Evolutionary conservation across 1,140 invertebrate genomes (phyloP), one percentile per base, ranked within the genome.

Genomic region (Uloborus diversus): DNA sequence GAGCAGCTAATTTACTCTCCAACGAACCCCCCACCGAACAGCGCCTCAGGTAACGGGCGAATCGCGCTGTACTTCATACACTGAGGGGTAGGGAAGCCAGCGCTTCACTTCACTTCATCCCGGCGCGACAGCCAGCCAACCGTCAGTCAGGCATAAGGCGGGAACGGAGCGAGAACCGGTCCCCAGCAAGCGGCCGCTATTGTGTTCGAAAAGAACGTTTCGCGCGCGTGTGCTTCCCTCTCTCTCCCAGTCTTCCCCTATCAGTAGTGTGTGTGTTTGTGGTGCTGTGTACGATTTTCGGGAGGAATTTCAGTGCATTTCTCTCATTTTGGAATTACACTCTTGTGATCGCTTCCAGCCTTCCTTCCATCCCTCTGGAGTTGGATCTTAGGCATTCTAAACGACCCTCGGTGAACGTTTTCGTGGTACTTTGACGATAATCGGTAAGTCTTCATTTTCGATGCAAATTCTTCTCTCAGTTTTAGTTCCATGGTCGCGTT

Each of bases 151-250:
- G 11, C 56, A 28, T 25, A 59, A 59, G 56, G 56, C 56, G 56
- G 56, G 56, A 59, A 59, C 32, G n/a, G n/a, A n/a, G n/a, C n/a
- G n/a, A 59, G 56, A 59, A 59, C 56, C 56, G 56, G 56, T 59
- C 56, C 11, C 1, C 3, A 59, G 56, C n/a, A 59, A 59, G 28
- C 25, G 5, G 56, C 27, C 25, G n/a, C 9, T 25, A 56, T 56
- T 56, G 17, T 25, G n/a, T 25, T 11, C 11, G 28, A 59, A 28
- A 59, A 11, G 25, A 53, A 17, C 51, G 51, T 23, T 20, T 53
- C 56, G 11, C 9, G 37, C 17, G 37, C 37, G 37, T 17, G 37
- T 17, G 37, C 9, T 13, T 42, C 17, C 37, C 17, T 42, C 17
- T 42, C 37, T 42, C 9, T 42, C 9, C 9, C 17, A 42, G 37